Conservation (phyloP, 1,140 invertebrate species). For the Stenopsyche tienmushanensis region DNA sequence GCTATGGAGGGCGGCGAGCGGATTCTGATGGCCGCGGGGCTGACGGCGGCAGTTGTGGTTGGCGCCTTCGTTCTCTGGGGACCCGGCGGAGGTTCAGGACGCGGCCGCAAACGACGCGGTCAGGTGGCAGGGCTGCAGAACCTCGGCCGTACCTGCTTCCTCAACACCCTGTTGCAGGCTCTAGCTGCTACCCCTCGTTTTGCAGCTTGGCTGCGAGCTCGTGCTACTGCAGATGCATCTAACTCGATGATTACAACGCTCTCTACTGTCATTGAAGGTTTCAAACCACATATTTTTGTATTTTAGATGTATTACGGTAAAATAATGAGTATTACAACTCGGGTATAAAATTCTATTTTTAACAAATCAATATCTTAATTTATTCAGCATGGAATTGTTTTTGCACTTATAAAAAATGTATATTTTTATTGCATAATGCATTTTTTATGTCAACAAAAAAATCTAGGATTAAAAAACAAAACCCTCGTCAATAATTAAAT, state of each 20-base stretch:
- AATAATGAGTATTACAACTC: too few relatives aligned
- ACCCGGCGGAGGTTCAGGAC: slow-evolving; percentile 60
- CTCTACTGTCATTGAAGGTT: slow-evolving; percentile 65
- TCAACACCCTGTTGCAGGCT: slow-evolving; percentile 83
- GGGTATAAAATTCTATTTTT: too few relatives aligned
- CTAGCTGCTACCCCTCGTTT: slow-evolving; percentile 80
- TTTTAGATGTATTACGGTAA: too few relatives aligned
- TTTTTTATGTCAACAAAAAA: too few relatives aligned
- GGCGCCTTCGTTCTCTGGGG: slow-evolving; percentile 80
- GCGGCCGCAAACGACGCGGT: slow-evolving; percentile 61
- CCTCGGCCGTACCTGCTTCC: slow-evolving; percentile 83
- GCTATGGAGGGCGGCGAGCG: slow-evolving; percentile 66
- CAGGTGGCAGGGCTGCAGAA: slow-evolving; percentile 79
- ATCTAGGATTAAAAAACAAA: too few relatives aligned
- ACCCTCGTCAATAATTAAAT: too few relatives aligned
- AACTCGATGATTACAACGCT: slow-evolving; percentile 65
- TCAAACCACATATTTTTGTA: too few relatives aligned
- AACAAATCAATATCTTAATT: too few relatives aligned
- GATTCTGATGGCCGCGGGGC: slow-evolving; percentile 68
- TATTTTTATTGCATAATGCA: too few relatives aligned
- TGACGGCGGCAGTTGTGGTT: slow-evolving; percentile 73
- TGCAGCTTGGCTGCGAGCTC: slow-evolving; percentile 72
- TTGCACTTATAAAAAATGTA: too few relatives aligned
- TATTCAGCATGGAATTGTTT: too few relatives aligned
- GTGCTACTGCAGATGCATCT: slow-evolving; percentile 58